These are phyloP conservation scores for Sarcophaga carnaria DNA, from an alignment of 2,888 invertebrate species.

Conservation along the genomic window DNA sequence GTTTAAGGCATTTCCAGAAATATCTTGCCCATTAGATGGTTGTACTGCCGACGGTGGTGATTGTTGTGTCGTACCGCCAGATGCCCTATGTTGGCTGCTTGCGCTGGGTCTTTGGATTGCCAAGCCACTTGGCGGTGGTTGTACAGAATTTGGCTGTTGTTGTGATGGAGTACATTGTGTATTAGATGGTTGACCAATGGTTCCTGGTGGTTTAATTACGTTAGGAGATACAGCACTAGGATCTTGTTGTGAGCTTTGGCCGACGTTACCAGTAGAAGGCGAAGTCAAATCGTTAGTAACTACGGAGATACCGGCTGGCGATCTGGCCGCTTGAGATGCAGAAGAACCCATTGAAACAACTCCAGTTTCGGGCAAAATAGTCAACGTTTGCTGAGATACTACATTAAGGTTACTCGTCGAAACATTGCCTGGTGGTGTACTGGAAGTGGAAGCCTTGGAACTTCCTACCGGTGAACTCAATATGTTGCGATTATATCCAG, in stretches of 20 bases:
- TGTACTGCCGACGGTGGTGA: conserved; percentile 41
- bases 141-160: conserved; percentile 57
- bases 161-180: conserved; percentile 26
- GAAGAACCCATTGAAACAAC: conserved; percentile 68
- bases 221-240: conserved; percentile 73
- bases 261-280: conserved; percentile 20
- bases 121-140: conserved; percentile 75
- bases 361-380: conserved; percentile 71
- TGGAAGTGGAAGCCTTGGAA: conserved; percentile 84
- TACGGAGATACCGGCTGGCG: conserved; percentile 71
- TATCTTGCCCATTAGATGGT: conserved; percentile 46
- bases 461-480: conserved; percentile 90
- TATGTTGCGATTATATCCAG: conserved; percentile 90
- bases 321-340: conserved; percentile 72
- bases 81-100: conserved; percentile 73
- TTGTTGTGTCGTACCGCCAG: conserved; percentile 48
- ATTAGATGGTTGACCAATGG: conserved; percentile 69
- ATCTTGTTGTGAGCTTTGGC: conserved; percentile 62
- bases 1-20: conserved; percentile 72
- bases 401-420: conserved; percentile 50
- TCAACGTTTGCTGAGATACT: conserved; percentile 72
- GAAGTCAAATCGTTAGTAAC: conserved; percentile 53
- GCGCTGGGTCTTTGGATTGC: conserved; percentile 79
- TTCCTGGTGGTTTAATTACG: conserved; percentile 76
- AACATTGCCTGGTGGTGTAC: conserved; percentile 82